A percentile compares a stretch with the other conserved stretches of the same genome.
phyloP scores from a whole-genome alignment of 2,888 invertebrate genomes.

The Drosophila helvetica region DNA sequence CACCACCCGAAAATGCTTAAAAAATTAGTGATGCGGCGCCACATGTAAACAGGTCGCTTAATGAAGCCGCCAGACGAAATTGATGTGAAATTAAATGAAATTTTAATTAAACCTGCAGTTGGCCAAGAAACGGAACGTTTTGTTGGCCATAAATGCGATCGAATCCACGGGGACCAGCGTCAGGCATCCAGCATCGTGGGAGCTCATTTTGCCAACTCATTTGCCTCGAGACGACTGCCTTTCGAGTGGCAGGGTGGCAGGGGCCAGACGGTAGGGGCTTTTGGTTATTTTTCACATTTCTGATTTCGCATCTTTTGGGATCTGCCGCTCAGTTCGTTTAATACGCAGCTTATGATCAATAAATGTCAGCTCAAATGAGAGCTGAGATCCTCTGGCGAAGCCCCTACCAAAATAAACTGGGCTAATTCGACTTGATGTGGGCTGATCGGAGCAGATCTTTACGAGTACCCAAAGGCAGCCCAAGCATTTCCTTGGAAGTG shows the following conservation, averaged over 20 bases:
- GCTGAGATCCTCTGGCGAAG: slow-evolving; percentile 29
- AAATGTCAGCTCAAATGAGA: slow-evolving; percentile 74
- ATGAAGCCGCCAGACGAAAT: slow-evolving; percentile 18
- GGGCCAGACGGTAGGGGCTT: too few relatives aligned
- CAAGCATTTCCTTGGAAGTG: slow-evolving; percentile 60
- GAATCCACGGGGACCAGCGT: slow-evolving; percentile 3
- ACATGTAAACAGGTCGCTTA: slow-evolving; percentile 19
- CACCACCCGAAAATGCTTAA: slow-evolving; percentile 49
- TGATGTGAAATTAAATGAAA: slow-evolving; percentile 45
- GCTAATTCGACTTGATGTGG: slow-evolving; percentile 56
- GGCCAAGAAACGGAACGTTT: slow-evolving; percentile 43
- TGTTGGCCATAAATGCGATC: slow-evolving; percentile 55
- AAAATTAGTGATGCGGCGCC: slow-evolving; percentile 65
- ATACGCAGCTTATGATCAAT: slow-evolving; percentile 78
- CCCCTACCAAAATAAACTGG: slow-evolving; percentile 51
- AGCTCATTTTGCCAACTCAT: slow-evolving; percentile 73
- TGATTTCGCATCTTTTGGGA: slow-evolving; percentile 31
- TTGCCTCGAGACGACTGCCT: slow-evolving; percentile 31
- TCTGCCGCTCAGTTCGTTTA: slow-evolving; percentile 58
- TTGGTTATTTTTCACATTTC: slow-evolving; percentile 44
- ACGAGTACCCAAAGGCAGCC: slow-evolving; percentile 20
- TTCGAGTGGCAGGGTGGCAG: too few relatives aligned
- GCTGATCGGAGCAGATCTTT: slow-evolving; percentile 29
- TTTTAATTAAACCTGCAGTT: slow-evolving; percentile 51
- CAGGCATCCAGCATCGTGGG: slow-evolving; percentile 56